Base-by-base conservation (phyloP, 2,113 vertebrate genomes). In the Gasterosteus aculeatus region DNA sequence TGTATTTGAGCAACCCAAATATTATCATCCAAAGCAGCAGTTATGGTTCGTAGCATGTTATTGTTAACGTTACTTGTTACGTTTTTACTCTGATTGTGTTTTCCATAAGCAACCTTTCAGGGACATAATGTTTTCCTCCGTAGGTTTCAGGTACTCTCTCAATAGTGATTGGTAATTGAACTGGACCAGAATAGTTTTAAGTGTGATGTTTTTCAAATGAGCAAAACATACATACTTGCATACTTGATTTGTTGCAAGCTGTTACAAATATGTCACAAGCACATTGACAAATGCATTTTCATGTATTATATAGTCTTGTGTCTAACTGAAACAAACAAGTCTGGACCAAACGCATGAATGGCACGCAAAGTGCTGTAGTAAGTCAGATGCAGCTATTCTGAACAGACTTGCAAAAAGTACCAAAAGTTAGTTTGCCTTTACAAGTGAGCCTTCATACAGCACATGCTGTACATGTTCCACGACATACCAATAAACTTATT, bases 1-100 rank as follows among this genome's bases (percentile, higher is more conserved):
- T 59, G 67, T 68, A 70, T 72, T 76, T 47, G 35, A 70, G 60
- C 69, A 19, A 1, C 19, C 22, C 29, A 72, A 41, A 66, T 70
- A 58, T 68, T 46, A 68, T 4, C 11, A 19, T 11, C 7, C 56
- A 66, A 72, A 65, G 18, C 44, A 65, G 38, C 42, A 18, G 46
- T 14, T 2, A 65, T 53, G 19, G 18, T 31, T 60, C 15, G n/a
- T 61, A n/a, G 18, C 31, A 22, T 3, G 53, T 56, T 12, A 35
- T 35, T 35, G 33, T 26, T 26, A 33, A 54, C 42, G 31, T 49
- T n/a, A 22, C 49, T 8, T 51, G 49, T 53, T 26, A 46, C 12
- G 4, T 46, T 46, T 12, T 54, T 26, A 26, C 10, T 54, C 7
- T 19, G 26, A 61, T 51, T 29, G 11, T 42, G 15, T 12, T 65